Evolutionary conservation across 1,140 invertebrate species (phyloP).

Genomic region (Drosophila yakuba): DNA sequence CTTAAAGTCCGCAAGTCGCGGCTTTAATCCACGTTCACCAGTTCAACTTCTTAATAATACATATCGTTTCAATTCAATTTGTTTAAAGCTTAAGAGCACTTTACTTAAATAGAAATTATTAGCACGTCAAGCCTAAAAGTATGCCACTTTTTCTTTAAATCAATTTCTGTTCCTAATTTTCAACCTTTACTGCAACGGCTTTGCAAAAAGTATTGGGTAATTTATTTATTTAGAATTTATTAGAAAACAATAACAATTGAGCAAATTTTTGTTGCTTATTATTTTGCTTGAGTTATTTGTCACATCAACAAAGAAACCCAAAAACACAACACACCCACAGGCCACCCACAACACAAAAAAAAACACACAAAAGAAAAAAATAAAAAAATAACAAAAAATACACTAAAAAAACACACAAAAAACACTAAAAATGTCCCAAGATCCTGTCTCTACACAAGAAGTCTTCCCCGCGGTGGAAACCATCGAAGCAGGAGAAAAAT

Average conservation of each 20-base stretch:
- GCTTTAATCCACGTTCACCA: neutral
- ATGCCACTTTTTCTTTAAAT: neutral
- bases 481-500: neutral
- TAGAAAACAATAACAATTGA: too few relatives aligned
- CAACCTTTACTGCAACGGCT: too few relatives aligned
- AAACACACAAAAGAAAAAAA: slow-evolving; percentile 1
- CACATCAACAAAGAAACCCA: neutral
- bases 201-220: too few relatives aligned
- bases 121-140: slow-evolving; percentile 14
- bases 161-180: too few relatives aligned
- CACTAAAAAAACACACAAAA: neutral
- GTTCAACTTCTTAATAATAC: neutral
- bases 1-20: neutral
- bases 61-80: too few relatives aligned
- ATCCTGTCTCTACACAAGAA: neutral
- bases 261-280: too few relatives aligned
- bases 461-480: neutral
- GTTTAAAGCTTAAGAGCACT: too few relatives aligned
- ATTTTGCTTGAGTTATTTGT: neutral
- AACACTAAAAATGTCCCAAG: neutral
- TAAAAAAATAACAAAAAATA: neutral
- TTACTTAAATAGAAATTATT: too few relatives aligned
- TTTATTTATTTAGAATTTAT: neutral
- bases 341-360: neutral
- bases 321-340: slow-evolving; percentile 2